A percentile compares a stretch with the other conserved stretches of the same genome.
These are phyloP conservation scores for Brachionus rubens DNA, from an alignment of 1,140 invertebrate genomes.

Conservation along the genomic window DNA sequence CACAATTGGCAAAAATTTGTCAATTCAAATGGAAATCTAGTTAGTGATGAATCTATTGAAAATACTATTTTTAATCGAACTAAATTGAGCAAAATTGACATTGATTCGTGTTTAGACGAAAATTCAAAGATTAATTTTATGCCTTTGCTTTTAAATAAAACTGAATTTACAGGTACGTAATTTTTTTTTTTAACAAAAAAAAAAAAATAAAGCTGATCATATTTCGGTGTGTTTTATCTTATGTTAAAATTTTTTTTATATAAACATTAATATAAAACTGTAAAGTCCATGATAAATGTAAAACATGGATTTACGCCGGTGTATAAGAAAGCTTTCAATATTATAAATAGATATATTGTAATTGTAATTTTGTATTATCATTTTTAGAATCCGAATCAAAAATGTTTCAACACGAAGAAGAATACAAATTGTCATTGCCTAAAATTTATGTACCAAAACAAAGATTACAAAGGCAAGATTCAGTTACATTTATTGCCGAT, in stretches of 20 bases:
- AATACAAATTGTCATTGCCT: neutral
- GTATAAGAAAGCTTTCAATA: too few relatives aligned
- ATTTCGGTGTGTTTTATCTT: slow-evolving; percentile 3
- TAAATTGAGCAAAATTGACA: slow-evolving; percentile 20
- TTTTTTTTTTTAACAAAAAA: neutral
- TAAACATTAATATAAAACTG: slow-evolving; percentile 22
- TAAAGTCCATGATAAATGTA: slow-evolving; percentile 33
- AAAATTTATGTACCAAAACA: slow-evolving; percentile 5
- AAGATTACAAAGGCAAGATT: neutral
- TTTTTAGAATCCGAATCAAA: neutral
- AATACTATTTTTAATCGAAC: neutral
- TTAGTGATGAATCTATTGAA: neutral
- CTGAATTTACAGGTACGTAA: slow-evolving; percentile 33
- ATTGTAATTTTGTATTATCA: neutral
- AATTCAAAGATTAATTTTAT: slow-evolving; percentile 22
- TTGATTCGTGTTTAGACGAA: neutral
- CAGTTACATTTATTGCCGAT: slow-evolving; percentile 41
- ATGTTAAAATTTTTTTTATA: slow-evolving; percentile 23
- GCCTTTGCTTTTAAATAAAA: slow-evolving; percentile 28
- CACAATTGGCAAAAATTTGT: slow-evolving; percentile 35
- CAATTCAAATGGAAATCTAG: neutral
- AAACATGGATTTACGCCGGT: slow-evolving; percentile 9
- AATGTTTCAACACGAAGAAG: slow-evolving; percentile 12
- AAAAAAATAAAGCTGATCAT: slow-evolving; percentile 40
- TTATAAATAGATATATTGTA: too few relatives aligned